Base-by-base conservation (phyloP, 2,113 vertebrate species). In the Quiscalus mexicanus region DNA sequence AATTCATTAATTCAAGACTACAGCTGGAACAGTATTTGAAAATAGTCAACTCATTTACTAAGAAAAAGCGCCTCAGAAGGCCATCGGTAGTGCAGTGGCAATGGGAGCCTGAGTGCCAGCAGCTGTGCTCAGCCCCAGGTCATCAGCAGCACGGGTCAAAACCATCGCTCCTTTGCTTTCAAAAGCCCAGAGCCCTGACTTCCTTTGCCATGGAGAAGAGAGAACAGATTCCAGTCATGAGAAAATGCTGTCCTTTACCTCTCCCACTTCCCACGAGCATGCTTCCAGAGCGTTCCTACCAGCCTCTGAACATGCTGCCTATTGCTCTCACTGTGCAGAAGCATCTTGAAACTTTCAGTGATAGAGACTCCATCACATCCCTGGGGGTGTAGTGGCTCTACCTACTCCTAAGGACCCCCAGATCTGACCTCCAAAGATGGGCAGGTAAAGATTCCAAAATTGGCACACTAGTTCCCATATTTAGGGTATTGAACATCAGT, bases 91-190 rank as follows among this genome's bases (percentile, higher is more conserved):
- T 56, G 28, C 85, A 96, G 91, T 60, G 79, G 88, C 67, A 95
- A 16, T n/a, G 39, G 50, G 41, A 81, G 68, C 75, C 76, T 53
- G 44, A 7, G 28, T 92, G 95, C 63, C 63, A 96, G 74, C 70
- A 86, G 85, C 80, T 81, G 70, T 76, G 74, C 78, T 87, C 95
- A 95, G 88, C 97, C 83, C 79, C 75, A 97, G 96, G 87, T 92
- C 95, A 96, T 95, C 87, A 95, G 86, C 93, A 95, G 74, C 41
- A 84, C 75, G 95, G 96, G 84, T 93, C 25, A 4, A 88, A 86
- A 84, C 75, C 45, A 50, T 96, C 94, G 96, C 90, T 97, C 93
- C 85, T 85, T 93, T 69, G 76, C 81, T 73, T 95, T 89, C 84
- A 76, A 75, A 71, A 95, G 70, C 90, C 96, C 77, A 87, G 96